Base-by-base conservation (phyloP, 2,888 invertebrate species). In the Bedellia somnulentella region DNA sequence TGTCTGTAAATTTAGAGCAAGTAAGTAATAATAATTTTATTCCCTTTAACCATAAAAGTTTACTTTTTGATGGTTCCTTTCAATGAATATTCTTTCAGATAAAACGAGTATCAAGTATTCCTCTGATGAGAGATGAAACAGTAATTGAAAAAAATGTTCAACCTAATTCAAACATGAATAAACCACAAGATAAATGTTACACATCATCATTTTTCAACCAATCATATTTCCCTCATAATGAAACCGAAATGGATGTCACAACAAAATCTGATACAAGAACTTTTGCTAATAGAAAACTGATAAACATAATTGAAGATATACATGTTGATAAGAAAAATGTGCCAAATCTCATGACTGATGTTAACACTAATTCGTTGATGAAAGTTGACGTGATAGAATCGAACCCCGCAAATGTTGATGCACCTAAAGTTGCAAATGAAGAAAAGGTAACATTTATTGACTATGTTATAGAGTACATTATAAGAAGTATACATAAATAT, bases 241-340 rank as follows among this genome's bases (percentile, higher is more conserved):
- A 31, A 11, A 6, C 13, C 3, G 15, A 11, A 8, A n/a, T n/a
- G n/a, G n/a, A n/a, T n/a, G n/a, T n/a, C n/a, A n/a, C n/a, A n/a
- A n/a, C n/a, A n/a, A n/a, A n/a, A n/a, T n/a, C n/a, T 8, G 32
- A 35, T 30, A 10, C 27, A 4, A 14, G 15, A 3, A 27, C 49
- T 33, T 64, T 46, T 40, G 52, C 64, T 2, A 52, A 54, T 14
- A 60, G 46, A 27, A 71, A 68, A 43, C 42, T 71, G 8, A 67
- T 75, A 14, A 57, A 67, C 35, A 63, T 75, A 33, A 40, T 75
- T 23, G 57, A 68, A 37, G 61, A 71, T 38, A 39, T 68, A 2
- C 50, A 52, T 27, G 42, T 73, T 16, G 46, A 58, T 41, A 47
- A 45, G 24, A 44, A 41, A 16, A 52, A 62, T 29, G 47, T 56